Base-by-base conservation (phyloP, 2,888 invertebrate species). In the Ichneumoninae sp. region DNA sequence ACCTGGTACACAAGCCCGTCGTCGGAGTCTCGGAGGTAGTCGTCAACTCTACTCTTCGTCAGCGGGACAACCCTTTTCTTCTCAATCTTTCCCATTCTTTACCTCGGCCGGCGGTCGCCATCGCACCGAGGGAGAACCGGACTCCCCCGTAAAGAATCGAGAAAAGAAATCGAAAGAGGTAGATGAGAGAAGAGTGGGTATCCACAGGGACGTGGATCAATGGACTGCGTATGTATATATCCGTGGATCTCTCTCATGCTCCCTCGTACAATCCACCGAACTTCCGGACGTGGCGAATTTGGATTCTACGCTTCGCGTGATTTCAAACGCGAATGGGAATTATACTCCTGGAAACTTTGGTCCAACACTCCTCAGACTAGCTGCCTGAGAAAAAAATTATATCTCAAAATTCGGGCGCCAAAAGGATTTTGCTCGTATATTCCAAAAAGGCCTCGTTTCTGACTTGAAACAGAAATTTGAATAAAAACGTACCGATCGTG, bases 1-100 rank as follows among this genome's bases (percentile, higher is more conserved):
- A 86, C 82, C 84, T 86, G 86, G 86, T 33, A 40, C 44, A 47
- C 57, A 19, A 47, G 10, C 13, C 26, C 40, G 52, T 54, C 47
- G 62, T 74, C 47, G 33, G 33, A 33, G 60, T 70, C 40, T 36
- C 36, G 36, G 40, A 30, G 16, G 40, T 19, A n/a, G 66, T 66
- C 66, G 40, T 72, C 82, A 50, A 77, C 74, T 77, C 80, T 47
- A 72, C 82, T 82, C 44, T 47, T 47, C 80, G 83, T 74, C 75
- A 82, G 66, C 65, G 44, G 69, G 79, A 79, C 82, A 86, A 86
- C 86, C 86, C 86, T 86, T 86, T 54, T 84, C 69, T 83, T 75
- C 79, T 82, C 69, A 52, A 62, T 80, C 74, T 77, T 33, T 80
- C 57, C 76, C 50, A 81, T 72, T 80, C 80, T 81, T 78, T 75